Evolutionary conservation across 92 coral and sea anemone species (phyloP), one percentile per base, ranked within the genome.

Genomic region (Palythoa grandiflora): DNA sequence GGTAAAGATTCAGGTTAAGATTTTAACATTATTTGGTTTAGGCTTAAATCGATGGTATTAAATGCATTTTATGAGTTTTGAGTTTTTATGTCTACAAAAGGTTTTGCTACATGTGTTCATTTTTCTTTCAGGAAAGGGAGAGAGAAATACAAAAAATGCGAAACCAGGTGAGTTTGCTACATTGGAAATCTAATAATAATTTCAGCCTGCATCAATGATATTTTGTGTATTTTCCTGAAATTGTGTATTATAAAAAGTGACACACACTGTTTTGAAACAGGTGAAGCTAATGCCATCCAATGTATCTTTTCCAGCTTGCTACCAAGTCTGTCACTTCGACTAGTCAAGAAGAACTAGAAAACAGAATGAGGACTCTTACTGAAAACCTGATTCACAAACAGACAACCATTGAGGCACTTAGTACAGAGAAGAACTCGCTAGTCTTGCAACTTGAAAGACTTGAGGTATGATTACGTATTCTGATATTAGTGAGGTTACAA

Each of bases 341-440:
- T 9, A 97, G 96, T 89, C 98, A 97, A 61, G 97, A 93, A 9
- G 99, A 97, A 72, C 87, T 97, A 39, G 99, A 94, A 87, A 97
- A 97, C 87, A 84, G 99, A 44, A 96, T 97, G 36, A 90, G 98
- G 87, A 94, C 99, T 10, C 70, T 97, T 70, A 97, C 99, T 21
- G 99, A 97, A 83, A 97, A 97, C 84, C 93, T 97, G 47, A 97
- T 97, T 61, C 98, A 97, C 50, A 97, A 97, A 90, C 99, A 97
- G 78, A 97, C 99, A 20, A 87, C 94, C 60, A 97, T 97, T 44
- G 99, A 97, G 80, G 98, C 98, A 1, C 89, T 97, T 38, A 95
- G 99, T 71, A 97, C 99, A 14, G 99, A 97, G 86, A 97, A 97
- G 83, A 97, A 94, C 90, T 97, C 99, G 6, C 87, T 97, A 77